Conservation (phyloP, 2,888 invertebrate genomes). For the Drosophila algonquin region DNA sequence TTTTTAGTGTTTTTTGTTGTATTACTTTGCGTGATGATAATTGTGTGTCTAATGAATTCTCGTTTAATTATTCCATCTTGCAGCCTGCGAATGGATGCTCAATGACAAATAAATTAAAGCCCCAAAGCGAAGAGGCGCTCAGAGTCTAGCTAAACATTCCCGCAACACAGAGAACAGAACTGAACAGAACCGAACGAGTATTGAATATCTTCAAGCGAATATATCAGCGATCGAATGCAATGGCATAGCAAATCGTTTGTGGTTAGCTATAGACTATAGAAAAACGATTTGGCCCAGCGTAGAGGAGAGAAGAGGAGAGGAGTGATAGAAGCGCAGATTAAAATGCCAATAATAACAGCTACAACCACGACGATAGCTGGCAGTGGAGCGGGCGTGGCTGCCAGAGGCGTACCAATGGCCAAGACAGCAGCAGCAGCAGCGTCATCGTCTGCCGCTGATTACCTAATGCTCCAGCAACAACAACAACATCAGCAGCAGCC, state of each 20-base stretch:
- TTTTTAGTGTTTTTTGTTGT: neutral
- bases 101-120: constrained; percentile 38
- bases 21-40: constrained; percentile 44
- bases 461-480: constrained; percentile 66
- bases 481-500: constrained; percentile 43
- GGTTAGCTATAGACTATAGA: constrained; percentile 8
- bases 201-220: constrained; percentile 11
- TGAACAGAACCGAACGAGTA: constrained; percentile 2
- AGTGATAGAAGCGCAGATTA: constrained; percentile 10
- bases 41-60: constrained; percentile 32
- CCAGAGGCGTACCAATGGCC: constrained; percentile 49
- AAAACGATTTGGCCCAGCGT: constrained; percentile 6
- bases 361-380: constrained; percentile 61
- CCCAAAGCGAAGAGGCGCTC: constrained; percentile 24
- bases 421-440: constrained; percentile 35
- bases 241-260: constrained; percentile 18
- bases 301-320: neutral
- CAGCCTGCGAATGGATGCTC: constrained; percentile 32
- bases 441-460: constrained; percentile 56
- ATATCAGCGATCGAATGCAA: constrained; percentile 28
- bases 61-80: constrained; percentile 39
- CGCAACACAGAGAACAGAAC: constrained; percentile 2
- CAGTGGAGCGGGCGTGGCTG: constrained; percentile 49
- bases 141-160: constrained; percentile 21
- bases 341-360: constrained; percentile 77